Conservation (phyloP, 2,797 vertebrate species). For the Cyclopterus lumpus region DNA sequence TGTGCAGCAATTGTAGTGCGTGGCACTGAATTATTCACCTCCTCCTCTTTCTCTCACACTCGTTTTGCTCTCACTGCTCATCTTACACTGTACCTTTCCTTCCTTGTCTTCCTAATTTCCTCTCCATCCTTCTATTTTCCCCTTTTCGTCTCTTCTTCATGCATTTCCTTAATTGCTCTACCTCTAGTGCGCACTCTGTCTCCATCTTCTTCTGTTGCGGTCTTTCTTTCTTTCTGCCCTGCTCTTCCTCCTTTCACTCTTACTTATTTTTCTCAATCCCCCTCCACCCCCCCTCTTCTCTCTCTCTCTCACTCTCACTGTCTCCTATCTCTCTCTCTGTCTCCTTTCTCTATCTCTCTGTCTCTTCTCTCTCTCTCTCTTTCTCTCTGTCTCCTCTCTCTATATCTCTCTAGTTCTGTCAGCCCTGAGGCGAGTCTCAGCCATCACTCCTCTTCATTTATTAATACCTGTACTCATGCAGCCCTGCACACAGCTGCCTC, state of each 20-base stretch:
- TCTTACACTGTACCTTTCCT: slow-evolving; percentile 48
- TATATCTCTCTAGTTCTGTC: slow-evolving; percentile 69
- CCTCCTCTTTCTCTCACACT: slow-evolving; percentile 59
- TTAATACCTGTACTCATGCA: slow-evolving; percentile 80
- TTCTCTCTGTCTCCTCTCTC: slow-evolving; percentile 54
- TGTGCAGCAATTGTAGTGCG: slow-evolving; percentile 85
- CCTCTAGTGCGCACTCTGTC: slow-evolving; percentile 35
- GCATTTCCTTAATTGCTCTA: slow-evolving; percentile 31
- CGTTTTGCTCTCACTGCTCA: slow-evolving; percentile 57
- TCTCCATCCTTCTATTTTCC: slow-evolving; percentile 28
- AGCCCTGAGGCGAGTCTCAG: slow-evolving; percentile 76
- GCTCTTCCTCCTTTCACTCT: slow-evolving; percentile 24
- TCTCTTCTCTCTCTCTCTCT: slow-evolving; percentile 40
- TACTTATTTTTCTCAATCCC: slow-evolving; percentile 32
- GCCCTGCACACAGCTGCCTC: slow-evolving; percentile 64
- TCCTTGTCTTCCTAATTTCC: slow-evolving; percentile 58
- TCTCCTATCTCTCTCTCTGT: slow-evolving; percentile 22
- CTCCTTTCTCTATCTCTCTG: slow-evolving; percentile 9
- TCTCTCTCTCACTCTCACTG: slow-evolving; percentile 7
- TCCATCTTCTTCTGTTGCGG: slow-evolving; percentile 33
- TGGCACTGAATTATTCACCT: slow-evolving; percentile 79
- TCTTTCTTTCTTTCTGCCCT: slow-evolving; percentile 13
- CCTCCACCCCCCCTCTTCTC: slow-evolving; percentile 2
- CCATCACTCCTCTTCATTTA: slow-evolving; percentile 84
- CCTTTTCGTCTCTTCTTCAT: slow-evolving; percentile 35